Percentiles rank a stretch among this genome's conserved stretches.
Evolutionary conservation across 2,888 invertebrate genomes (phyloP).

Genomic region (Thelaira solivaga): DNA sequence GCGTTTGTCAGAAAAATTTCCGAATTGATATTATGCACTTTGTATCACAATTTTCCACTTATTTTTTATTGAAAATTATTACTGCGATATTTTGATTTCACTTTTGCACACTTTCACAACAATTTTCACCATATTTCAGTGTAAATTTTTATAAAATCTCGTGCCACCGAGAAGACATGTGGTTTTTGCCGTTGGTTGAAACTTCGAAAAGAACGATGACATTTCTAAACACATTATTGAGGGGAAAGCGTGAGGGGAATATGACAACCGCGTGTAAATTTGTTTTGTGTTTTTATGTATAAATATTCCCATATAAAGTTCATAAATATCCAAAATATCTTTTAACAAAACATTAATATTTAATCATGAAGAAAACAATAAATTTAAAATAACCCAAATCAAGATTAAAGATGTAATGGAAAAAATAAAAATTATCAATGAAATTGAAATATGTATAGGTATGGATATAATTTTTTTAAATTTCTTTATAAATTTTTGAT

Average conservation of each 20-base stretch:
- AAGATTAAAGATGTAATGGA: too few species aligned
- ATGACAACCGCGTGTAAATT: conserved; percentile 44
- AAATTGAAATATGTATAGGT: too few species aligned
- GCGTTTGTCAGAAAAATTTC: conserved; percentile 63
- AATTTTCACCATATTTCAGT: conserved; percentile 73
- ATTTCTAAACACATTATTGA: conserved; percentile 55
- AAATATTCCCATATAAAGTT: neutral
- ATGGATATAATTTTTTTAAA: too few species aligned
- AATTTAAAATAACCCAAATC: too few species aligned
- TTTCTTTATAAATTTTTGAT: too few species aligned
- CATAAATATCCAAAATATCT: neutral
- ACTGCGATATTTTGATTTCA: conserved; percentile 66
- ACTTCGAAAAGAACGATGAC: conserved; percentile 78
- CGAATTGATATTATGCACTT: conserved; percentile 56
- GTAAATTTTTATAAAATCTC: conserved; percentile 72
- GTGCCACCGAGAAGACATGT: conserved; percentile 79
- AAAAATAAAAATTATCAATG: too few species aligned
- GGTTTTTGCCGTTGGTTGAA: conserved; percentile 83
- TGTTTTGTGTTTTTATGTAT: neutral
- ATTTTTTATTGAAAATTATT: conserved; percentile 68
- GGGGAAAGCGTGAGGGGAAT: conserved; percentile 16
- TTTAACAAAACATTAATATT: neutral
- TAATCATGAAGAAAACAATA: neutral
- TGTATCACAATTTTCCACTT: conserved; percentile 66
- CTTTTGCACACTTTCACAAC: conserved; percentile 71